Base-by-base conservation (phyloP, 1,140 invertebrate genomes). In the Pachypeltis micranthus region DNA sequence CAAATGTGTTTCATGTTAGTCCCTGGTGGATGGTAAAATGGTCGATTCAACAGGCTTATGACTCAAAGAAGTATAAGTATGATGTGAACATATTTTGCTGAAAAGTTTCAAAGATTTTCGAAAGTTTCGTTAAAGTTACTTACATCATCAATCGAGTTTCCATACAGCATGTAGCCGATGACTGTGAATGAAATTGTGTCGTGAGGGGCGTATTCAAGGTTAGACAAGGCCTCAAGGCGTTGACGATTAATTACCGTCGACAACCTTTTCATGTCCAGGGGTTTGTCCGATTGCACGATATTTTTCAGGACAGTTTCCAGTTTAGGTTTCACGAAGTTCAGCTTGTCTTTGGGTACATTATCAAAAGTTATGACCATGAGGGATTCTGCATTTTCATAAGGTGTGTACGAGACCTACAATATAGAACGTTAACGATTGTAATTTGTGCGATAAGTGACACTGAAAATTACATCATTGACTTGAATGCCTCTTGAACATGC, bases 161-260 rank as follows among this genome's bases (percentile, higher is more conserved):
- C 89, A 74, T 91, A 93, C 21, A 95, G 75, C 67, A 88, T 83
- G 73, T 94, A 88, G 0, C 84, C 85, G 70, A 94, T 88, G 28
- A 89, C 79, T 67, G 84, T 81, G 70, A 83, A 85, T 1, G 88
- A 85, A 29, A 93, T 74, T 4, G 82, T 76, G 62, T 87, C 81
- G 70, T 91, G 87, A 1, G 90, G 89, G 64, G 80, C 79, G 24
- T 82, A 86, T 75, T 93, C 91, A 2, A 89, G 73, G 66, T 80
- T 78, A 65, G 82, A 85, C 51, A 89, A 76, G 70, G 81, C 78
- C 70, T 90, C 85, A 4, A 90, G 75, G 57, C 88, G 83, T 62
- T 84, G 80, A 64, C 85, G 83, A 63, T 85, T 80, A 29, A 93
- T 81, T 1, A 93, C 79, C 57, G 81, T 83, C 1, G 75, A 72